phyloP scores from a whole-genome alignment of 1,140 invertebrate genomes.

The Calephelis nemesis region DNA sequence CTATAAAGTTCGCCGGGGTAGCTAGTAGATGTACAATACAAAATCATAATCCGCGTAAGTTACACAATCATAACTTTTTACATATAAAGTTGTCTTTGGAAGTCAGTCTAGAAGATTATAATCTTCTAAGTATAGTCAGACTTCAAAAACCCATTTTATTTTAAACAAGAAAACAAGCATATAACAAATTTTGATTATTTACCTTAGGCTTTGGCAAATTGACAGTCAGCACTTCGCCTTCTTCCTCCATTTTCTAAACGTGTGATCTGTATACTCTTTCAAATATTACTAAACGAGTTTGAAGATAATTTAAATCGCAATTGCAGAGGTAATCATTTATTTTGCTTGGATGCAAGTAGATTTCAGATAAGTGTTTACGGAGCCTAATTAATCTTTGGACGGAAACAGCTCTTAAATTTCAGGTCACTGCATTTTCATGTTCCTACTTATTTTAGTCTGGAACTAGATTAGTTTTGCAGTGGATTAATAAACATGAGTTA shows the following conservation, averaged over 20 bases:
- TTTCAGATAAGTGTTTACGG: conserved; percentile 66
- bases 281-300: conserved; percentile 55
- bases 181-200: conserved; percentile 15
- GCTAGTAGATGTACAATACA: no score
- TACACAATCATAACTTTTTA: no score
- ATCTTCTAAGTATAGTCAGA: no score
- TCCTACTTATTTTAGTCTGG: conserved; percentile 14
- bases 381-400: conserved; percentile 68
- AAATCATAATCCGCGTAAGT: no score
- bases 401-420: conserved; percentile 54
- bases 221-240: conserved; percentile 36
- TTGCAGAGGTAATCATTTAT: conserved; percentile 69
- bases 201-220: conserved; percentile 37
- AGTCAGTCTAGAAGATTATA: no score
- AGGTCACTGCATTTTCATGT: conserved; percentile 34
- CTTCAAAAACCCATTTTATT: no score
- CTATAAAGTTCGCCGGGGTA: no score
- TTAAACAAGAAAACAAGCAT: no score
- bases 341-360: conserved; percentile 60
- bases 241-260: conserved; percentile 35
- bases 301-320: conserved; percentile 54
- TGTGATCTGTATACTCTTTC: conserved; percentile 47
- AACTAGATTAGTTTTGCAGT: conserved; percentile 3
- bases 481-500: conserved; percentile 17
- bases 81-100: no score